Evolutionary conservation across 2,797 vertebrate species (phyloP).

Genomic region (Lacerta bilineata): DNA sequence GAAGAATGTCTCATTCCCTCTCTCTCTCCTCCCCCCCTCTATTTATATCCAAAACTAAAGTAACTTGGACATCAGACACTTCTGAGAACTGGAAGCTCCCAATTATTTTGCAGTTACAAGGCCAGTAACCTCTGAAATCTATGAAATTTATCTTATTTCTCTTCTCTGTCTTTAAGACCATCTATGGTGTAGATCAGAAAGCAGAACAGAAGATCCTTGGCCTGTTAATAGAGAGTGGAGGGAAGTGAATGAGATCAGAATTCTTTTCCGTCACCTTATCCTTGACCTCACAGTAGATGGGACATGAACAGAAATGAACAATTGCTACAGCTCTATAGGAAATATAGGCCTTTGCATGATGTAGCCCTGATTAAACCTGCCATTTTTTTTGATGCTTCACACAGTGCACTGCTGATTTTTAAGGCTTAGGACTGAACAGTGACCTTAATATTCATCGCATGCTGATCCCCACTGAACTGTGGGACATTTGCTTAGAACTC

Average conservation of each 20-base stretch:
- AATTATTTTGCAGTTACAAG: slow-evolving; percentile 18
- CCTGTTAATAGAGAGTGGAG: neutral
- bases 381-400: slow-evolving; percentile 55
- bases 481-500: slow-evolving; percentile 51
- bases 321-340: slow-evolving; percentile 37
- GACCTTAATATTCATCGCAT: slow-evolving; percentile 46
- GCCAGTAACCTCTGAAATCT: slow-evolving; percentile 18
- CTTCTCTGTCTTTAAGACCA: accelerated
- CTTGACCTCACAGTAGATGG: slow-evolving; percentile 37
- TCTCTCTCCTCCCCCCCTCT: neutral
- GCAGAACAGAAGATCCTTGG: neutral
- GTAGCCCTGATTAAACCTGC: neutral
- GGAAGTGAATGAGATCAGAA: neutral
- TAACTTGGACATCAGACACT: accelerated
- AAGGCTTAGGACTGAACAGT: slow-evolving; percentile 35
- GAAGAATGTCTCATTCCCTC: accelerated
- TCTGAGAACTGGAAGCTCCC: neutral
- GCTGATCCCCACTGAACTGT: slow-evolving; percentile 27
- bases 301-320: neutral
- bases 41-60: neutral
- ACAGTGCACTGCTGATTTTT: neutral
- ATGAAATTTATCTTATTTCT: neutral
- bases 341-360: slow-evolving; percentile 31
- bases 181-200: neutral
- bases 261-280: neutral